Conservation (phyloP, 2,113 vertebrate genomes). For the Axis porcinus region DNA sequence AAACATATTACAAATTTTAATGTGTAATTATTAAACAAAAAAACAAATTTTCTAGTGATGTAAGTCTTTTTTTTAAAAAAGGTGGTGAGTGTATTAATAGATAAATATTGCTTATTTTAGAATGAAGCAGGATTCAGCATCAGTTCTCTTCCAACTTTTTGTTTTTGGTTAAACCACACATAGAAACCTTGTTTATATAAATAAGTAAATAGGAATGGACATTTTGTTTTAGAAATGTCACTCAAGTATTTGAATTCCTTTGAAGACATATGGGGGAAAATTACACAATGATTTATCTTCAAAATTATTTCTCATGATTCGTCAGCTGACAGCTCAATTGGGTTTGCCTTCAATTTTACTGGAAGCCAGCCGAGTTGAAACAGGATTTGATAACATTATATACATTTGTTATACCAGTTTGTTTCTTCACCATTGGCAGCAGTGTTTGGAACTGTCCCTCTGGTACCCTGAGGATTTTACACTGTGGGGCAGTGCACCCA, state of each 20-base stretch:
- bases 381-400: constrained; percentile 11
- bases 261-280: neutral
- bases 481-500: neutral
- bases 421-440: constrained; percentile 29
- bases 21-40: neutral
- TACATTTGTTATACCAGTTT: constrained; percentile 36
- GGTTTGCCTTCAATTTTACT: constrained; percentile 42
- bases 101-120: constrained; percentile 22
- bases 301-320: constrained; percentile 53
- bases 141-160: constrained; percentile 6
- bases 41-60: neutral
- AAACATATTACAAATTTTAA: neutral
- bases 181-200: neutral
- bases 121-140: constrained; percentile 43
- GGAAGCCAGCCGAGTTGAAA: constrained; percentile 32
- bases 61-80: neutral
- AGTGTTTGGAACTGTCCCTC: constrained; percentile 36
- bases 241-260: constrained; percentile 44
- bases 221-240: constrained; percentile 34
- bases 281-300: constrained; percentile 37
- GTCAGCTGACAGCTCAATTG: constrained; percentile 28
- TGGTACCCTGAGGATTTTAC: constrained; percentile 41
- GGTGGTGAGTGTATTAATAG: neutral
- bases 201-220: neutral
- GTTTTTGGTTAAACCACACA: constrained; percentile 25